These are phyloP conservation scores for Glyphotaelius pellucidus DNA, from an alignment of 2,888 invertebrate genomes.

Conservation along the genomic window DNA sequence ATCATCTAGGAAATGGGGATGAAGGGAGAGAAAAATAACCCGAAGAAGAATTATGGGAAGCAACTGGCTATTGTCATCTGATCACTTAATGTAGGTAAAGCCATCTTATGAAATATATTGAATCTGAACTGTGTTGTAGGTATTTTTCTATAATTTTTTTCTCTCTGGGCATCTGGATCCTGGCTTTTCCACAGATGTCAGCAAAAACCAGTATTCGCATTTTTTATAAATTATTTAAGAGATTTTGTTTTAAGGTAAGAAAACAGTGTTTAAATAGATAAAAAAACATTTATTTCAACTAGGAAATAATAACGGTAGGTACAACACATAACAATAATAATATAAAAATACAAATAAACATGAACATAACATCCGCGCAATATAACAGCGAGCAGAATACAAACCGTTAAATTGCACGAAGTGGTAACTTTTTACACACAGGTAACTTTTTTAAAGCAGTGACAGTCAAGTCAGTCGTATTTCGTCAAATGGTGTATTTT, in stretches of 20 bases:
- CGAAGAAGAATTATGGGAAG: background rate
- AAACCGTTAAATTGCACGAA: conserved; percentile 14
- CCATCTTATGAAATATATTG: background rate
- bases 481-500: background rate
- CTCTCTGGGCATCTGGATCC: background rate
- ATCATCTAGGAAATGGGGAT: background rate
- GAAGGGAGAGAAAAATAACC: background rate
- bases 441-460: conserved; percentile 43
- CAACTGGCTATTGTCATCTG: background rate
- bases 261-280: conserved; percentile 38
- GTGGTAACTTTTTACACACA: conserved; percentile 45
- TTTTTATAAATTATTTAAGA: background rate
- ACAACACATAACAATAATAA: conserved; percentile 36
- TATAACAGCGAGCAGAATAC: conserved; percentile 22
- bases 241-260: background rate
- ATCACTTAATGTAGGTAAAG: background rate
- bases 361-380: conserved; percentile 49
- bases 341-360: conserved; percentile 50
- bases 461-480: background rate
- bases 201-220: background rate
- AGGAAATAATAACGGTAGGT: conserved; percentile 60
- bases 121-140: background rate
- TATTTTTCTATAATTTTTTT: background rate
- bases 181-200: background rate
- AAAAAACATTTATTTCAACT: conserved; percentile 60